Evolutionary conservation across 2,888 invertebrate genomes (phyloP), one percentile per base, ranked within the genome.

Genomic region (Zygogramma bicolorata): DNA sequence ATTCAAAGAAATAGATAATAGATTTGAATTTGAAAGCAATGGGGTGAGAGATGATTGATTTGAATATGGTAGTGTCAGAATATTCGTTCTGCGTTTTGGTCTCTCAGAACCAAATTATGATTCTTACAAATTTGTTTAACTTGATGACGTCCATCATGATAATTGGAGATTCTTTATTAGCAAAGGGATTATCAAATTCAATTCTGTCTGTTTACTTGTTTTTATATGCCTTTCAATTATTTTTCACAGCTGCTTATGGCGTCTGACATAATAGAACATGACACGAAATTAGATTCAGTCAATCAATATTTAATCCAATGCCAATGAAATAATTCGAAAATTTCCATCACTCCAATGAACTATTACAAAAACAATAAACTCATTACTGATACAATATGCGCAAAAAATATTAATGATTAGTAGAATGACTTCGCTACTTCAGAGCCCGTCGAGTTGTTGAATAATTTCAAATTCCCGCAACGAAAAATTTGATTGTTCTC

Each of bases 401-500:
- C n/a, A 27, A 31, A 46, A 46, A 46, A 63, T 20, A 29, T 31
- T 62, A 6, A 40, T 18, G 63, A 63, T 63, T 29, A 46, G 25
- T 42, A 3, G 46, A 63, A 63, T 63, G 63, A 63, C 63, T 29
- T 8, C 2, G 63, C 49, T 42, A 29, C 29, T 63, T 63, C 7
- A 4, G 29, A 46, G 46, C 49, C 29, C 27, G 63, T 31, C 49
- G 63, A n/a, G n/a, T n/a, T 18, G 63, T 10, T 42, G 46, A 63
- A 63, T 46, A 20, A 63, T 27, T 63, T 63, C 8, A 31, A 63
- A 63, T 63, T 46, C 40, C 18, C 8, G 18, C 27, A 20, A 63
- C 29, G 49, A 63, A 63, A 63, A 42, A 13, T 63, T 63, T 20
- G 29, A 63, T 63, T 63, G 63, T 63, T 63, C 63, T 46, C 25